Evolutionary conservation across 2,797 vertebrate species (phyloP).

Genomic region (Coracias cyanogaster): DNA sequence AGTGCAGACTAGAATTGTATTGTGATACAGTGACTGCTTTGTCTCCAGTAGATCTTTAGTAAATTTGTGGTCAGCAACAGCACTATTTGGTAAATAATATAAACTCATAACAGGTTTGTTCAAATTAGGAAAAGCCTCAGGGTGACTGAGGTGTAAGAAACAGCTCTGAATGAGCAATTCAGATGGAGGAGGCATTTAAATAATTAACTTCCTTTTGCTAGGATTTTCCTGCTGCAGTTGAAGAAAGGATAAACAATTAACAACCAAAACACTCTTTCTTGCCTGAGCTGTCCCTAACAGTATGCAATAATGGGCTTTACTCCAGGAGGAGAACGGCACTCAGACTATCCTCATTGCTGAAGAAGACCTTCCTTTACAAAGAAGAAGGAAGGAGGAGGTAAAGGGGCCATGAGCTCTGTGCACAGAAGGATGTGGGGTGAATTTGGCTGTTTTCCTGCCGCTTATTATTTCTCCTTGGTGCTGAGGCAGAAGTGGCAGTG

Average conservation of each 20-base stretch:
- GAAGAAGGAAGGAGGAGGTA: not conserved
- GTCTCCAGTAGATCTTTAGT: not conserved
- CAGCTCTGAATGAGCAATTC: slow-evolving; percentile 26
- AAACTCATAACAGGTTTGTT: not conserved
- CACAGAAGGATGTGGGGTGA: not conserved
- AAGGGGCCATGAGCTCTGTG: not conserved
- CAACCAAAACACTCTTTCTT: not conserved
- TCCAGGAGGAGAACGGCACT: not conserved
- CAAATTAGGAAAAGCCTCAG: slow-evolving; percentile 7
- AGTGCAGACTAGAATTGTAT: not conserved
- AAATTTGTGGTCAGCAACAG: not conserved
- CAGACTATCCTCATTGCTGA: not conserved
- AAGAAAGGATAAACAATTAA: slow-evolving; percentile 39
- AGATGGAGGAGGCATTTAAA: slow-evolving; percentile 41
- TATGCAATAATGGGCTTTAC: not conserved
- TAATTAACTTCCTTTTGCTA: slow-evolving; percentile 39
- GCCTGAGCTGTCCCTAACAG: not conserved
- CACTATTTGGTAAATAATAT: slow-evolving; percentile 24
- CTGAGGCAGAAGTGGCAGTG: not conserved
- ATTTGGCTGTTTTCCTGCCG: not conserved
- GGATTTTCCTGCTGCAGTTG: slow-evolving; percentile 18
- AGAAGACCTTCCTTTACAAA: not conserved
- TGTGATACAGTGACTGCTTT: not conserved
- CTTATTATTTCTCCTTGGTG: not conserved
- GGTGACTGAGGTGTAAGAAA: slow-evolving; percentile 17